A percentile compares a stretch with the other conserved stretches of the same genome.
Conservation (phyloP, 2,888 invertebrate species). For the Noctua fimbriata region DNA sequence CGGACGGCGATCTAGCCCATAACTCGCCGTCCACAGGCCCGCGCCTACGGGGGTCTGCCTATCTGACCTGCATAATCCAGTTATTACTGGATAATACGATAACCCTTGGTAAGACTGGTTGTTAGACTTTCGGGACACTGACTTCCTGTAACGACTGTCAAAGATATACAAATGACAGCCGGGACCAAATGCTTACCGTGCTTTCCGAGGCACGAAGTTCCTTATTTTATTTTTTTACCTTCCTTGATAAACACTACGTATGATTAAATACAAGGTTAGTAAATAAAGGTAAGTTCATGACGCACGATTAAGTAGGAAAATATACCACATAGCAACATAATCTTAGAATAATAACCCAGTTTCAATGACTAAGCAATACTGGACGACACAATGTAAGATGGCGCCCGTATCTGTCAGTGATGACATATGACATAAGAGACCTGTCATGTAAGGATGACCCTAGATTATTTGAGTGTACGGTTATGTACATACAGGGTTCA, state of each 20-base stretch:
- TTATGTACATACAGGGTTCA: background rate
- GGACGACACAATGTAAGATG: slow-evolving; percentile 23
- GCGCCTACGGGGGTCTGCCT: no score
- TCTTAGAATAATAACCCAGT: slow-evolving; percentile 32
- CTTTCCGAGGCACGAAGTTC: background rate
- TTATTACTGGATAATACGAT: no score
- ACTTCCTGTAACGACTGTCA: no score
- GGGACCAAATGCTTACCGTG: no score
- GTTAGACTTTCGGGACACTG: no score
- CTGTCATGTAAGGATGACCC: slow-evolving; percentile 50
- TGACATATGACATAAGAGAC: slow-evolving; percentile 35
- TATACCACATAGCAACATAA: background rate
- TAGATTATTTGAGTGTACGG: slow-evolving; percentile 36
- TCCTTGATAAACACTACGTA: background rate
- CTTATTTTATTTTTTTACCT: background rate
- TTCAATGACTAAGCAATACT: slow-evolving; percentile 30
- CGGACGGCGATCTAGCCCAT: no score
- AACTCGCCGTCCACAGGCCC: no score
- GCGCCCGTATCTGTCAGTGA: slow-evolving; percentile 38
- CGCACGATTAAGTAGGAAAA: background rate
- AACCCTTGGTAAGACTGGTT: no score
- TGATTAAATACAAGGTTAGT: background rate
- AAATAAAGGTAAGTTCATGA: background rate
- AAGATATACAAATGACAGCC: no score
- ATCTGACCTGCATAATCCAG: no score